Evolutionary conservation across 2,888 invertebrate genomes (phyloP), one percentile per base, ranked within the genome.

Genomic region (Torymus aiolomorphi): DNA sequence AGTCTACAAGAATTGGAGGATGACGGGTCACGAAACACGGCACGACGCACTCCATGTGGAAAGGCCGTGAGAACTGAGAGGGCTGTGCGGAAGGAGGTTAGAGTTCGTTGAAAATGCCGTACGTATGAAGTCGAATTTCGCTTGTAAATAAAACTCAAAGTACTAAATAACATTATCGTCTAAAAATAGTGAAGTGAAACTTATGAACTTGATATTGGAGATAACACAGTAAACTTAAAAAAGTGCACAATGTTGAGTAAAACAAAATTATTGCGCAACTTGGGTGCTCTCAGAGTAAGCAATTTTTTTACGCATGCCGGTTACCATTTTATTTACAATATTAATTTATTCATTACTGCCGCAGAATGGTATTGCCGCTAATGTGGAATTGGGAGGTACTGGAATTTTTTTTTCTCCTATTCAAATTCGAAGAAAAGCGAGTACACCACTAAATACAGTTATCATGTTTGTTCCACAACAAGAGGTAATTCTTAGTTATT

Each of bases 381-480:
- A 80, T 79, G 67, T 71, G 11, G 82, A 82, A 20, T 59, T 73
- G 8, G 74, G 72, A 52, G 67, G 59, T 62, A 51, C 66, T 24
- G 78, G 78, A n/a, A 51, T 75, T n/a, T 16, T 72, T 66, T 56
- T 86, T 49, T 83, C 83, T 71, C 72, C 84, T 18, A 78, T 84
- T 52, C 86, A 87, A 82, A 82, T 88, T 16, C 84, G 91, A 65
- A 83, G 90, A 67, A 90, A 89, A 83, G 93, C 94, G 11, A 93
- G 93, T 18, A 95, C 95, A 11, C 97, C 98, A 0, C 91, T 97
- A 63, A 99, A 99, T 91, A 98, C 98, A 10, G 92, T 97, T 82
- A 92, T 99, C 77, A 95, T 98, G 94, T 99, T 99, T 92, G 99
- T 99, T 24, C 99, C 99, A 3, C 99, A 99, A 91, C 99, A 99